Evolutionary conservation across 2,797 vertebrate species (phyloP).

Genomic region (Nyctalus aviator): DNA sequence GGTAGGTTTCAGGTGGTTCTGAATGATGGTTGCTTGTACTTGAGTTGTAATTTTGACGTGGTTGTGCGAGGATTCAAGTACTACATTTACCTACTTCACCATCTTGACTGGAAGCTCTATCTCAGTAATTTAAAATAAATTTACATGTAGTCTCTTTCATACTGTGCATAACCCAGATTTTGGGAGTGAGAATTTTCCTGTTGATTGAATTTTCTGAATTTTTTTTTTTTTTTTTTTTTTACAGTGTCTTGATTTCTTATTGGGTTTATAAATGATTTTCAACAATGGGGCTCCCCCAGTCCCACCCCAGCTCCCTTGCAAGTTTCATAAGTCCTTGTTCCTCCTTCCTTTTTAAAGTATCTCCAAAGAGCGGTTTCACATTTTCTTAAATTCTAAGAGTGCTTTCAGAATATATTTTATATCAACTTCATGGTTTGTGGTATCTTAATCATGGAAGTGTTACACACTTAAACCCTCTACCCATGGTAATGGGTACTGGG

Average conservation of each 20-base stretch:
- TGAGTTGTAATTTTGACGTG: neutral
- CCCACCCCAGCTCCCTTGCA: neutral
- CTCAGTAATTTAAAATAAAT: conserved; percentile 34
- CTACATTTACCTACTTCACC: neutral
- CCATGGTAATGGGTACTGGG: neutral
- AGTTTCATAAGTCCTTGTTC: neutral
- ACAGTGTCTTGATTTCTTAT: conserved; percentile 9
- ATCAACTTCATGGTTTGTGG: neutral
- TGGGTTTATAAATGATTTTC: conserved; percentile 17
- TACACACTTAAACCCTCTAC: neutral
- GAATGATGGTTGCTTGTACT: neutral
- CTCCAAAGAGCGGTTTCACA: neutral
- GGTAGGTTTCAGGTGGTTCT: too few relatives aligned
- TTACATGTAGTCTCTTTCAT: neutral
- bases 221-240: neutral
- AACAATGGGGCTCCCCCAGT: neutral
- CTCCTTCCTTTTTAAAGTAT: neutral
- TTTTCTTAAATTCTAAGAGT: neutral
- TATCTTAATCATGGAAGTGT: neutral
- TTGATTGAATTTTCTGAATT: conserved; percentile 45
- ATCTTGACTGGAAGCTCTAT: neutral
- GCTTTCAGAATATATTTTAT: neutral
- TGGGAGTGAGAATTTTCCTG: neutral
- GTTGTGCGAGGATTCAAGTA: neutral
- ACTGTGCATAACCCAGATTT: neutral